phyloP scores from a whole-genome alignment of 2,113 vertebrate genomes.

The Euleptes europaea region DNA sequence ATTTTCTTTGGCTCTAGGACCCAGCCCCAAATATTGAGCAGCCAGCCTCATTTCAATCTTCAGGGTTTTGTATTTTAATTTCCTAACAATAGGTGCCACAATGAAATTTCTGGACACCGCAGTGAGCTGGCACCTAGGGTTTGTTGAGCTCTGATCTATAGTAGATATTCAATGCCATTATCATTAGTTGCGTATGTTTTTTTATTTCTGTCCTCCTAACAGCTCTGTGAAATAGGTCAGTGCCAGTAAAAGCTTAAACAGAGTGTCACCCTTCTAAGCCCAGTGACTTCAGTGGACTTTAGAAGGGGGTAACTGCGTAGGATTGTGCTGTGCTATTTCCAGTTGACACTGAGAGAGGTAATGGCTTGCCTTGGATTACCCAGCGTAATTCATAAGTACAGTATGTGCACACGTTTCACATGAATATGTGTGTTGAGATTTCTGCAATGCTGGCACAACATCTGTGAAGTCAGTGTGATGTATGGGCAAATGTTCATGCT shows the following conservation, averaged over 20 bases:
- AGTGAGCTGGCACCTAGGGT: no score
- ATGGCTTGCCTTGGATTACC: neutral
- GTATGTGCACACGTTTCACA: neutral
- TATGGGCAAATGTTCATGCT: neutral
- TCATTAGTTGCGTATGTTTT: neutral
- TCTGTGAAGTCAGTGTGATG: conserved; percentile 3
- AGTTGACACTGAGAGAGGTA: neutral
- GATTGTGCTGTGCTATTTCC: neutral
- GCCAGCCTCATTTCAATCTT: no score
- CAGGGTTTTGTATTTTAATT: no score
- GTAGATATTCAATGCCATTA: neutral
- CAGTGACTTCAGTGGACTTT: no score
- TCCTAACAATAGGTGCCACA: no score
- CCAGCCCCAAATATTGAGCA: no score
- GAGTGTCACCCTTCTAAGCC: no score
- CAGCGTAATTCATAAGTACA: neutral
- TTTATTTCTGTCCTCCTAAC: neutral
- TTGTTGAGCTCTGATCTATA: neutral
- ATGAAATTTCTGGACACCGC: no score
- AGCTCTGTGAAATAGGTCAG: no score
- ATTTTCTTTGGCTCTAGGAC: no score
- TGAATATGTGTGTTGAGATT: neutral
- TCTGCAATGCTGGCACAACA: conserved; percentile 17
- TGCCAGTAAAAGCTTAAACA: no score
- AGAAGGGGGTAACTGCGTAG: no score